A percentile compares a stretch with the other conserved stretches of the same genome.
Conservation (phyloP, 2,797 vertebrate genomes). For the Tarsius wallacei region DNA sequence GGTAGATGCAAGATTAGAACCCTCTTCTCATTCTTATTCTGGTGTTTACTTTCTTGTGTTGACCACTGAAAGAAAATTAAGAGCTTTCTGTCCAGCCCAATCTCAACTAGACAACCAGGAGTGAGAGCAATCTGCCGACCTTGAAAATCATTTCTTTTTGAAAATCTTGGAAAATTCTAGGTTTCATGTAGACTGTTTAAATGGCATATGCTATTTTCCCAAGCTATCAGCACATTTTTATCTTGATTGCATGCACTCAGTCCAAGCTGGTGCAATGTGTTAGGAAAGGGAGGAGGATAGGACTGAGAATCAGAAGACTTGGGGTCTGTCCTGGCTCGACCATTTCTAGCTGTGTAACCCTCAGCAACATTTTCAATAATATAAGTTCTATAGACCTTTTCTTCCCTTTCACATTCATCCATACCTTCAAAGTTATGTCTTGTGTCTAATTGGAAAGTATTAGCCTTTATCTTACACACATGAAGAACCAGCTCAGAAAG, state of each 20-base stretch:
- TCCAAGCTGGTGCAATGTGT: not conserved
- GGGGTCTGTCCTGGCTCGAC: not conserved
- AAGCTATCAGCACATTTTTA: constrained; percentile 37
- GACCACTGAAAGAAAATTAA: not conserved
- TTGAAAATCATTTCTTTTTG: constrained; percentile 11
- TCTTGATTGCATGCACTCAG: not conserved
- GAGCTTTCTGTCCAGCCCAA: not conserved
- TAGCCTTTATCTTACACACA: not conserved
- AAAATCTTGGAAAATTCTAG: constrained; percentile 38
- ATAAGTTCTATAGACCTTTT: not conserved
- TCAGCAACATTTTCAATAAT: not conserved
- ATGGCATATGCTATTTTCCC: constrained; percentile 30
- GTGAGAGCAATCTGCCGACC: constrained; percentile 11
- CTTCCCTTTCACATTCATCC: not conserved
- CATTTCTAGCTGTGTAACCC: not conserved
- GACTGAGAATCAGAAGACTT: not conserved
- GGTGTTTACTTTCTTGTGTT: not conserved
- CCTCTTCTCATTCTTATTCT: not conserved
- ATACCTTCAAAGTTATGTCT: not conserved
- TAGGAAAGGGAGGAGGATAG: not conserved
- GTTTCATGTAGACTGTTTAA: constrained; percentile 25
- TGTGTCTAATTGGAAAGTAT: not conserved
- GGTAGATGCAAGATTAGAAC: not conserved
- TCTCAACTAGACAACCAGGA: not conserved
- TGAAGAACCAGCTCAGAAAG: not conserved